Evolutionary conservation across 2,888 invertebrate genomes (phyloP), one percentile per base, ranked within the genome.

Genomic region (Trissonchulus latispiculum): DNA sequence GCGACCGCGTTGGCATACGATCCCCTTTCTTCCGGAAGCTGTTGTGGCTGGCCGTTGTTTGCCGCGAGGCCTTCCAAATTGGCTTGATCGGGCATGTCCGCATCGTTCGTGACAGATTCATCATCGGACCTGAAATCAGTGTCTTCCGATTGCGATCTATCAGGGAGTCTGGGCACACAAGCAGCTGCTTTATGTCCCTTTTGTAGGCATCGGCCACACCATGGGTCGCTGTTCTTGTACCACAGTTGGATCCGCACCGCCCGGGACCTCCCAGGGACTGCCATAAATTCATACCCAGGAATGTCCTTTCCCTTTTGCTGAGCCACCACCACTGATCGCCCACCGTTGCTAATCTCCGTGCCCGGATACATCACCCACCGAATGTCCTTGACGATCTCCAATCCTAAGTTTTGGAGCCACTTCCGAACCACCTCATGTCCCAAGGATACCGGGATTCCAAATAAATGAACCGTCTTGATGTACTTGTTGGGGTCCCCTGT

Each of bases 261-360:
- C 59, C 48, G 15, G 15, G 15, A 18, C 3, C 59, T 8, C n/a
- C 48, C 28, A 3, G 15, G 28, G 2, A 15, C 2, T 48, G 23
- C 23, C 23, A 70, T 28, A 36, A 2, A 8, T 15, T 28, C 59
- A 35, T 28, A 70, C 2, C 37, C 71, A 8, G 64, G 71, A 3
- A 70, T 15, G 28, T 70, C 59, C 28, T 32, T 29, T 2, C 59
- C 59, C 23, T n/a, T 23, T 2, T 2, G 2, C 2, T 64, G n/a
- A 2, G 3, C 18, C 3, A 70, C 71, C 36, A 70, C 71, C n/a
- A 36, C 71, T 2, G 71, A 70, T 23, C 71, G 37, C 3, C 48
- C 71, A 2, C 71, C 71, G 29, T 36, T 59, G n/a, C 71, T 15
- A n/a, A 70, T 70, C 8, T 70, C 59, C 2, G 71, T 59, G 3